Evolutionary conservation across 2,888 invertebrate species (phyloP), one percentile per base, ranked within the genome.

Genomic region (Pyrocoelia pectoralis): DNA sequence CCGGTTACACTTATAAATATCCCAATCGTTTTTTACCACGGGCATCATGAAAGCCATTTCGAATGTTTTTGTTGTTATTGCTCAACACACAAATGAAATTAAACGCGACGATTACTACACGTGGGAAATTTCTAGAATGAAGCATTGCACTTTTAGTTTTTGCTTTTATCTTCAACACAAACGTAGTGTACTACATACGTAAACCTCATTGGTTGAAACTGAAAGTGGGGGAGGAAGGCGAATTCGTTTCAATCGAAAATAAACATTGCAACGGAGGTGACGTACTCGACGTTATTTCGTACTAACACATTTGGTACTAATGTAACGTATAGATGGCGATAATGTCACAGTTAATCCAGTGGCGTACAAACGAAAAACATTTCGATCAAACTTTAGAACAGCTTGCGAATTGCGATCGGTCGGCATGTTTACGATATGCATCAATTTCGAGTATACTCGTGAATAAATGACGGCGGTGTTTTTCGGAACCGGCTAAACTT

Each of bases 41-140:
- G 94, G 95, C 93, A 95, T 94, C 94, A 94, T 94, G 84, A 95
- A 95, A 86, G 95, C 95, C 95, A 95, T 95, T 29, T n/a, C 24
- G 13, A 51, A 18, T 29, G 24, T 40, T 13, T 12, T 50, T 50
- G 14, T 54, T 52, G 13, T 53, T 33, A 29, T 15, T 28, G 43
- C 28, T 41, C 19, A 52, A 59, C n/a, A 19, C 5, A 13, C 13
- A 29, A 4, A 6, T 33, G 15, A 12, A 51, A 9, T 28, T 9
- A 14, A 18, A 17, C 15, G 28, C 33, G 54, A 51, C 38, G 38
- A 38, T 28, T 33, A 40, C 61, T 46, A 62, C 56, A 57, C 53
- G 54, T 54, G 52, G 57, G 33, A 48, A 53, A 10, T 48, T 62
- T 62, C 62, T 62, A 58, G 28, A 62, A 57, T 62, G 57, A 48